These are phyloP conservation scores for Caenorhabditis angaria DNA, from an alignment of 2,888 invertebrate genomes.

Conservation along the genomic window DNA sequence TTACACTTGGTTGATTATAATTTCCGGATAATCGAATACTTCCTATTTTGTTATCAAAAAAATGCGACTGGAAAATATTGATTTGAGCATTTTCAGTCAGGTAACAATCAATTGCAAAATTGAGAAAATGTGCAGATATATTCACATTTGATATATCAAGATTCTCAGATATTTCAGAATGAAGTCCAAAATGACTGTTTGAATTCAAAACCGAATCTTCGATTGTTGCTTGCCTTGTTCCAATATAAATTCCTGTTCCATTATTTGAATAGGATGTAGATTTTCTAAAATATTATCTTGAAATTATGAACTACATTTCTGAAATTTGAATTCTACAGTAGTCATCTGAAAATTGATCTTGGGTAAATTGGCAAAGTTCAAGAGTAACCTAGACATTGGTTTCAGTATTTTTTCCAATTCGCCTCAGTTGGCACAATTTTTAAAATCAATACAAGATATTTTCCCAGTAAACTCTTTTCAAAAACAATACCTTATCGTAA, in stretches of 20 bases:
- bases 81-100: constrained; percentile 14
- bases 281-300: no score
- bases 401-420: no score
- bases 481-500: constrained; percentile 11
- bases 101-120: constrained; percentile 16
- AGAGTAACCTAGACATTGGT: no score
- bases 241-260: constrained; percentile 31
- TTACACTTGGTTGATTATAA: constrained; percentile 17
- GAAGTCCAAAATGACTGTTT: constrained; percentile 33
- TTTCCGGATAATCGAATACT: constrained; percentile 23
- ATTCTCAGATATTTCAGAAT: constrained; percentile 23
- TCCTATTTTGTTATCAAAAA: constrained; percentile 42
- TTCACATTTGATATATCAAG: constrained; percentile 35
- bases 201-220: constrained; percentile 28
- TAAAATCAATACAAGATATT: no score
- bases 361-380: no score
- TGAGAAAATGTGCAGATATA: constrained; percentile 27
- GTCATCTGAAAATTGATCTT: no score
- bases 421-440: no score
- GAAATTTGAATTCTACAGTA: no score
- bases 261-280: constrained; percentile 23
- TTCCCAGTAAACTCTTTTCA: no score
- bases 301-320: no score
- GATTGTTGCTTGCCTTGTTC: constrained; percentile 20
- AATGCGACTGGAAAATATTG: constrained; percentile 21